Conservation (phyloP, 2,888 invertebrate genomes). For the Fabriciana adippe region DNA sequence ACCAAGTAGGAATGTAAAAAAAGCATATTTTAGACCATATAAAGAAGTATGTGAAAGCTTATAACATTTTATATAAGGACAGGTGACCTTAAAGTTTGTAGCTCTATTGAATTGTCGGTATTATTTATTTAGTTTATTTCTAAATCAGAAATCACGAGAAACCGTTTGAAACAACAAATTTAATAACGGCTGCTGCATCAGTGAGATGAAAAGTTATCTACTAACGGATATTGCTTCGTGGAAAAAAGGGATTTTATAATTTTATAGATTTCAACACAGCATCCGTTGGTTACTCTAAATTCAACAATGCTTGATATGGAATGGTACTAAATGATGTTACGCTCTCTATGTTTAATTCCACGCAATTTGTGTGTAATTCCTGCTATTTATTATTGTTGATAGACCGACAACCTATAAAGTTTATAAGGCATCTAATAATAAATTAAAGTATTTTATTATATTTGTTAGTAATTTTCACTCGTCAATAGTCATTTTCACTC, state of each 20-base stretch:
- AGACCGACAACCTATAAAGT: too few relatives aligned
- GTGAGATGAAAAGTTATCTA: conserved; percentile 2
- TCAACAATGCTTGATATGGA: not conserved
- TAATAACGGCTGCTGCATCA: conserved; percentile 14
- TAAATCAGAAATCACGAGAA: conserved; percentile 10
- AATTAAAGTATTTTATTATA: too few relatives aligned
- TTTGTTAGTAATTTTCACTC: too few relatives aligned
- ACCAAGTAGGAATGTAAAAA: not conserved
- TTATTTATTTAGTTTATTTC: conserved; percentile 8
- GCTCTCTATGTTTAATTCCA: too few relatives aligned
- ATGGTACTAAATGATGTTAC: too few relatives aligned
- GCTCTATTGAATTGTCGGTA: not conserved
- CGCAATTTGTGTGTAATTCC: too few relatives aligned
- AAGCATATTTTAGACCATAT: not conserved
- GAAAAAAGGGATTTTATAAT: conserved; percentile 14
- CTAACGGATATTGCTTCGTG: conserved; percentile 12
- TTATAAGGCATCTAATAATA: too few relatives aligned
- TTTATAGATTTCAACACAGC: conserved; percentile 12
- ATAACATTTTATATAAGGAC: conserved; percentile 3
- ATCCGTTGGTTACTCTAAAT: conserved; percentile 4
- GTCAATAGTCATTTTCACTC: too few relatives aligned
- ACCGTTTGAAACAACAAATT: conserved; percentile 12
- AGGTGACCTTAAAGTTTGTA: conserved; percentile 5
- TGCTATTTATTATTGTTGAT: too few relatives aligned
- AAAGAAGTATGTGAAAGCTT: not conserved